Evolutionary conservation across 2,113 vertebrate species (phyloP).

Genomic region (Neolamprologus caudopunctatus): DNA sequence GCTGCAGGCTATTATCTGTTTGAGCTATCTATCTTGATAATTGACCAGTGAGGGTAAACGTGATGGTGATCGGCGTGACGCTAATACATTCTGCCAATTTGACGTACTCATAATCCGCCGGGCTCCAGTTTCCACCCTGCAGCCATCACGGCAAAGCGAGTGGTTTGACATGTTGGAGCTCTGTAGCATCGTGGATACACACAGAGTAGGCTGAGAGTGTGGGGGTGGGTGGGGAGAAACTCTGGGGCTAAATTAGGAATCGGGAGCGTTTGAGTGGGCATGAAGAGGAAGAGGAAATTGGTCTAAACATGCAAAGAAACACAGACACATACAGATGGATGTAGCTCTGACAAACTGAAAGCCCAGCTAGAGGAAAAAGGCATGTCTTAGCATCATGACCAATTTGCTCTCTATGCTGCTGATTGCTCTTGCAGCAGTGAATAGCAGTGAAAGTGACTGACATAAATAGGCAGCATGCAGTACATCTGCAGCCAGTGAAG

Average conservation of each 20-base stretch:
- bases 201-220: slow-evolving; percentile 6
- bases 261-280: slow-evolving; percentile 26
- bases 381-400: not conserved
- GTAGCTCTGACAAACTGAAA: not conserved
- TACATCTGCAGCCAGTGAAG: not conserved
- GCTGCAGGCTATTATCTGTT: slow-evolving; percentile 21
- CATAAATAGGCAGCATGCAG: not conserved
- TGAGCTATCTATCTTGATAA: slow-evolving; percentile 44
- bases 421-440: not conserved
- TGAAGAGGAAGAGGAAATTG: slow-evolving; percentile 6
- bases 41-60: slow-evolving; percentile 36
- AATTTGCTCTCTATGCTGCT: slow-evolving; percentile 3
- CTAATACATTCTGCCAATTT: slow-evolving; percentile 49
- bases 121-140: not conserved
- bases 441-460: not conserved
- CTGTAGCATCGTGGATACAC: not conserved
- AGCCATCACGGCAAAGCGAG: not conserved
- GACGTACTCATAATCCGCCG: slow-evolving; percentile 20
- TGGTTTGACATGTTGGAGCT: slow-evolving; percentile 3
- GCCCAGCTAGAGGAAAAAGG: not conserved
- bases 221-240: slow-evolving; percentile 7
- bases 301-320: not conserved
- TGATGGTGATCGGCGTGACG: slow-evolving; percentile 20
- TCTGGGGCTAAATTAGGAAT: slow-evolving; percentile 38
- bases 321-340: not conserved